A percentile compares a stretch with the other conserved stretches of the same genome.
These are phyloP conservation scores for Pygocentrus nattereri DNA, from an alignment of 2,797 vertebrate species.

Conservation along the genomic window DNA sequence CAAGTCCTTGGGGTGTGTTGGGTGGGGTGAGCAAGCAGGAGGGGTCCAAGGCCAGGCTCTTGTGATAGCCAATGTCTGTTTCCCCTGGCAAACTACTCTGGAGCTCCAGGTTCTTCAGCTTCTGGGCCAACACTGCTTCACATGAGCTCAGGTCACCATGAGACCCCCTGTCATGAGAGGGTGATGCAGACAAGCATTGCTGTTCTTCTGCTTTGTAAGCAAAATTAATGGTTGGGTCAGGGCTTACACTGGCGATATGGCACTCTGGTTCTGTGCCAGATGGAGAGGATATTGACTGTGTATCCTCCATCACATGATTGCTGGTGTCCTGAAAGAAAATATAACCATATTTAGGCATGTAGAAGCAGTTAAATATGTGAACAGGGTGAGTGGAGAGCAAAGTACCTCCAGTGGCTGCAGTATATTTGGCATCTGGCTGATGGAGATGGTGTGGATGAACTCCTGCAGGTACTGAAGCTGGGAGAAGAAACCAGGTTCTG, in stretches of 20 bases:
- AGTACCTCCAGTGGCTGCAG: constrained; percentile 14
- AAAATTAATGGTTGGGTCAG: constrained; percentile 9
- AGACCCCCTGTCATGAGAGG: constrained; percentile 55
- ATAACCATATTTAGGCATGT: neutral
- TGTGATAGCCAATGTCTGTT: constrained; percentile 70
- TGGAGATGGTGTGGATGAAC: constrained; percentile 60
- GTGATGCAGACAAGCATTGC: constrained; percentile 6
- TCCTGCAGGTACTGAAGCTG: constrained; percentile 72
- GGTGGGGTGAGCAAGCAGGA: constrained; percentile 85
- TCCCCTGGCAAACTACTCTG: constrained; percentile 74
- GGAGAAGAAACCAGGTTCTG: constrained; percentile 70
- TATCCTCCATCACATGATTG: constrained; percentile 9
- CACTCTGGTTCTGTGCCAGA: constrained; percentile 14
- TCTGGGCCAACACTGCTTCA: constrained; percentile 80
- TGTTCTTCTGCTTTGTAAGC: constrained; percentile 24
- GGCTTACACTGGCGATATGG: neutral
- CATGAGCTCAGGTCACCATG: constrained; percentile 73
- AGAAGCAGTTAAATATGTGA: neutral
- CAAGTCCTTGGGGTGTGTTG: constrained; percentile 81
- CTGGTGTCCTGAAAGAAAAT: constrained; percentile 35
- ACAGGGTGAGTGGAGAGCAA: too few relatives aligned
- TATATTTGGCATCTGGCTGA: constrained; percentile 47
- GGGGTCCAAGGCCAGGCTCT: constrained; percentile 81
- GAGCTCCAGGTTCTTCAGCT: constrained; percentile 80
- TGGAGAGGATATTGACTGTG: neutral